phyloP scores from a whole-genome alignment of 2,797 vertebrate species.

The Pristis pectinata region DNA sequence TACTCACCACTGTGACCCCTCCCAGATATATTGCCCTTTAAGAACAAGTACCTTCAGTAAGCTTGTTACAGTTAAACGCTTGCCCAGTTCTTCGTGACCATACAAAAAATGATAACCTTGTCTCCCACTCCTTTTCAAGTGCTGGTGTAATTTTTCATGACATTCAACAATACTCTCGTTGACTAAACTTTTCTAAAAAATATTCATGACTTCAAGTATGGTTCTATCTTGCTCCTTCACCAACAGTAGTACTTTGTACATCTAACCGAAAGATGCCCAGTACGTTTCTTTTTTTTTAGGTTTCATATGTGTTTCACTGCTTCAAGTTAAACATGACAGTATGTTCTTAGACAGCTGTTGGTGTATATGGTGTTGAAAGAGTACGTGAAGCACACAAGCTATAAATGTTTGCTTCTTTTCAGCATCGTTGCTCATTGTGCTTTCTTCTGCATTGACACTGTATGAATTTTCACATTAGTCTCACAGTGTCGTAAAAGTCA shows the following conservation, averaged over 20 bases:
- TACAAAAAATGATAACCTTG: neutral
- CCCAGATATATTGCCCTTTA: neutral
- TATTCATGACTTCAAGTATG: constrained; percentile 5
- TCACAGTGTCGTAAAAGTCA: neutral
- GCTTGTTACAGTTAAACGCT: neutral
- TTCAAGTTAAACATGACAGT: neutral
- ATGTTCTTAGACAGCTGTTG: neutral
- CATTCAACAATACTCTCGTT: neutral
- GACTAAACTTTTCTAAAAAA: neutral
- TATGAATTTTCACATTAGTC: constrained; percentile 13
- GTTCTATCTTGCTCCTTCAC: neutral
- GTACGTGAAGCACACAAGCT: neutral
- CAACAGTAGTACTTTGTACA: constrained; percentile 3
- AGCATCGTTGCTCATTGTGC: neutral
- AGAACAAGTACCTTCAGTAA: neutral
- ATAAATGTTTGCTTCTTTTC: neutral
- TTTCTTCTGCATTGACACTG: neutral
- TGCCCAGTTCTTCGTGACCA: neutral
- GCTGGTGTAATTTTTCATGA: neutral
- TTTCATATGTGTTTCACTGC: neutral
- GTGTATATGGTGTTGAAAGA: neutral
- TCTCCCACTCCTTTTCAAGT: neutral
- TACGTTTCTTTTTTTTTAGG: neutral
- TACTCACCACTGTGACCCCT: neutral
- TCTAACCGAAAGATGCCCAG: neutral